phyloP scores from a whole-genome alignment of 2,113 vertebrate genomes.

The Clarias gariepinus region DNA sequence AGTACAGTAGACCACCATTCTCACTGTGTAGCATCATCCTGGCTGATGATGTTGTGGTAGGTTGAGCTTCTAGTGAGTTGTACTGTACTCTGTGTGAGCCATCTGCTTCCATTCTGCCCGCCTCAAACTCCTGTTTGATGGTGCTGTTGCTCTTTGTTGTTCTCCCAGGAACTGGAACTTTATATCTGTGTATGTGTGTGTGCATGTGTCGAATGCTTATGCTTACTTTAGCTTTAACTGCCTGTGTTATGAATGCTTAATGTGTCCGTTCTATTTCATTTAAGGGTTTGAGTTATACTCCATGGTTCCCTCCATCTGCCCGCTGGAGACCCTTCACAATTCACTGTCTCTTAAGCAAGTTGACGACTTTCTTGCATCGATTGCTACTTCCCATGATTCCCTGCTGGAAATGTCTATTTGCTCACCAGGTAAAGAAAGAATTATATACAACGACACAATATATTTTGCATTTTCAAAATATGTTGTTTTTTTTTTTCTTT shows the following conservation, averaged over 20 bases:
- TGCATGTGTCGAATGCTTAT: neutral
- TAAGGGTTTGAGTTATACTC: constrained; percentile 85
- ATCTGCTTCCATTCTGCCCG: constrained; percentile 49
- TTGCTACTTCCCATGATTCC: constrained; percentile 77
- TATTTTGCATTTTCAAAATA: too few relatives aligned
- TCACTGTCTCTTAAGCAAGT: constrained; percentile 89
- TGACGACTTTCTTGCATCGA: constrained; percentile 85
- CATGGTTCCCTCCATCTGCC: constrained; percentile 91
- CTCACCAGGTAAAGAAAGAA: constrained; percentile 58
- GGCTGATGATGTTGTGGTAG: constrained; percentile 39
- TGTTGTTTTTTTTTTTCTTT: neutral
- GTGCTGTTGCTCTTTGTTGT: constrained; percentile 47
- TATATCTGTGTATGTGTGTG: constrained; percentile 25
- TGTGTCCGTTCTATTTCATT: constrained; percentile 32
- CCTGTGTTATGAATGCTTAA: neutral
- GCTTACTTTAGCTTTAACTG: neutral
- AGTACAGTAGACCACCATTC: constrained; percentile 33
- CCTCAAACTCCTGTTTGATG: constrained; percentile 51
- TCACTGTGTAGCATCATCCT: constrained; percentile 37
- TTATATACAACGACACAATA: neutral
- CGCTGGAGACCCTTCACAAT: constrained; percentile 89
- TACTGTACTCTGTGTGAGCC: constrained; percentile 49
- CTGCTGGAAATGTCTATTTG: constrained; percentile 67
- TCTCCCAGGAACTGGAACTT: constrained; percentile 38
- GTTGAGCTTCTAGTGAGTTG: constrained; percentile 46